phyloP scores from a whole-genome alignment of 2,888 invertebrate species.

The Nomada fucata region DNA sequence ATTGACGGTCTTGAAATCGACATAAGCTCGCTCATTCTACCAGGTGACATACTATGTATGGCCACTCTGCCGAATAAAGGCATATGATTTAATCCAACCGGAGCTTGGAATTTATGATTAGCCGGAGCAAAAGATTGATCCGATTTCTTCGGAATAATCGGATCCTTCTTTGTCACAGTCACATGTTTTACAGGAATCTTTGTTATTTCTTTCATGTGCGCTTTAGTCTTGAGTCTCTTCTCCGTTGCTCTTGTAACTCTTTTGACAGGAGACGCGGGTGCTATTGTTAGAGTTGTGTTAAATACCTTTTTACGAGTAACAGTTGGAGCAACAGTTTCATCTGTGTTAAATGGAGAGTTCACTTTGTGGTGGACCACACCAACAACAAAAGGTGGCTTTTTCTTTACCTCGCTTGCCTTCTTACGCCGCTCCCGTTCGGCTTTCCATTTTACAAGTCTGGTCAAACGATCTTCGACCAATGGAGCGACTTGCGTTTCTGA shows the following conservation, averaged over 20 bases:
- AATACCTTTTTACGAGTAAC: not conserved
- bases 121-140: conserved; percentile 85
- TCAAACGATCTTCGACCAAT: conserved; percentile 38
- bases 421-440: conserved; percentile 68
- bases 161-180: not conserved
- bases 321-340: no score
- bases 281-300: not conserved
- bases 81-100: conserved; percentile 61
- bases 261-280: conserved; percentile 43
- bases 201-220: not conserved
- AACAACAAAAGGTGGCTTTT: conserved; percentile 78
- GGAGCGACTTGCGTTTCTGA: not conserved
- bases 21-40: not conserved
- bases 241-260: conserved; percentile 78
- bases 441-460: conserved; percentile 72
- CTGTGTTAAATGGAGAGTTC: conserved; percentile 67
- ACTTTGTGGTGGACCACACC: conserved; percentile 75
- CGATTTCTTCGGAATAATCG: not conserved
- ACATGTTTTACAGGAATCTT: conserved; percentile 17
- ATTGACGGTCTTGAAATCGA: not conserved
- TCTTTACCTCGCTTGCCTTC: conserved; percentile 65
- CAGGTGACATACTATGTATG: conserved; percentile 27
- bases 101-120: conserved; percentile 86
- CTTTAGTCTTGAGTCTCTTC: conserved; percentile 75
- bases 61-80: conserved; percentile 71